Evolutionary conservation across 2,888 invertebrate species (phyloP), one percentile per base, ranked within the genome.

Genomic region (Cerastis rubricosa): DNA sequence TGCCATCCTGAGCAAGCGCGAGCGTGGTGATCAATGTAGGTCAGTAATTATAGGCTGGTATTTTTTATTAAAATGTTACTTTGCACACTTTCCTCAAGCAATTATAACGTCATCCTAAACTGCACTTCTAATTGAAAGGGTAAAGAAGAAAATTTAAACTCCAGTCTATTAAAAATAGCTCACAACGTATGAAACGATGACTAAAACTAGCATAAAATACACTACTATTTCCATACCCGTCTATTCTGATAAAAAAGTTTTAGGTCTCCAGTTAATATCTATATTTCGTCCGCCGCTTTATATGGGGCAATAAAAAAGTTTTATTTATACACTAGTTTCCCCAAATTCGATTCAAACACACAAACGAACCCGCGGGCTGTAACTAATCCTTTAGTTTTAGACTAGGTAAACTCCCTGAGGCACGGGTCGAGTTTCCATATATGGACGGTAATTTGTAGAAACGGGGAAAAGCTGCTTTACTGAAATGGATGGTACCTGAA

Each of bases 321-420:
- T 71, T 84, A 85, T 84, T 72, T 74, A 74, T 61, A 61, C 54
- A 19, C 25, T 47, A 67, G 66, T 78, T 59, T 72, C 22, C 29
- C 68, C 47, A 81, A 81, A 85, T 81, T 82, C 69, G 61, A 83
- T 85, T 83, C 19, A 59, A 63, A 83, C 81, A 65, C 25, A 61
- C 57, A 72, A 85, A 85, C 74, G 17, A 47, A 74, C 14, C 71
- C 65, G 54, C 64, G 45, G 35, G 45, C 71, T 65, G 71, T 68
- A 65, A 78, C 64, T 70, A 80, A 85, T 77, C 47, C 74, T 43
- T 69, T 59, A 85, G 77, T 85, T 81, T 85, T 69, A 71, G 70
- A 54, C n/a, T 29, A 43, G 12, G 29, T 72, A 78, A 54, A 59
- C 12, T 78, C 82, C 69, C 83, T 17, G 17, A 70, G 83, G 85